These are phyloP conservation scores for Lepisosteus oculatus DNA, from an alignment of 2,113 vertebrate genomes.

Conservation along the genomic window DNA sequence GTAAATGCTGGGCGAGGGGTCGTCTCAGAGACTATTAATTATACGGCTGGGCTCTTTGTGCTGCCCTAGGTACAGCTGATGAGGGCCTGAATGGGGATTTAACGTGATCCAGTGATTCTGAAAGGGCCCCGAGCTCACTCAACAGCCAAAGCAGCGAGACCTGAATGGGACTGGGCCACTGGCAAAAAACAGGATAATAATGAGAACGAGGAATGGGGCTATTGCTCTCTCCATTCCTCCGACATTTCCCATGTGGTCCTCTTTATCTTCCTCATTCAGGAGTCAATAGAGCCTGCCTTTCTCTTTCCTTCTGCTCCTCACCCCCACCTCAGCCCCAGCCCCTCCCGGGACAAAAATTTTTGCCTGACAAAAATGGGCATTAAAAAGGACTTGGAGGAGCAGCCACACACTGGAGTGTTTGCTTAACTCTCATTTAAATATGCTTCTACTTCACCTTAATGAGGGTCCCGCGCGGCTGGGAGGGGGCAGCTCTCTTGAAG, in stretches of 20 bases:
- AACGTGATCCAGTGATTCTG: conserved; percentile 62
- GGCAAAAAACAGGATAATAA: not conserved
- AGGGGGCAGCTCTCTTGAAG: not conserved
- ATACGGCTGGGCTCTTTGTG: conserved; percentile 54
- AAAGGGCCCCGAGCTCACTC: conserved; percentile 41
- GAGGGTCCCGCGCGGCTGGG: conserved; percentile 28
- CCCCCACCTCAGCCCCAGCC: not conserved
- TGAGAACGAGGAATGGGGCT: conserved; percentile 1
- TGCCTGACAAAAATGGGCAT: not conserved
- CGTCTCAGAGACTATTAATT: conserved; percentile 42
- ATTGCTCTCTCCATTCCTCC: conserved; percentile 17
- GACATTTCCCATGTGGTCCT: conserved; percentile 55
- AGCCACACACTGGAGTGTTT: conserved; percentile 26
- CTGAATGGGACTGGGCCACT: not conserved
- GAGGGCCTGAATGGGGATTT: conserved; percentile 68
- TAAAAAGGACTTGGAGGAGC: conserved; percentile 18
- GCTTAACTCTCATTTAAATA: conserved; percentile 56
- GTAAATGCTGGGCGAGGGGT: conserved; percentile 60
- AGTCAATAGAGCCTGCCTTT: conserved; percentile 34
- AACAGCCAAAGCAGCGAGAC: not conserved
- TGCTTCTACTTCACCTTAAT: conserved; percentile 62
- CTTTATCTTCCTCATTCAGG: conserved; percentile 39
- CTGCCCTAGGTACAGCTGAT: conserved; percentile 46
- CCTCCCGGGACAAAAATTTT: not conserved
- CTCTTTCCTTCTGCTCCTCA: conserved; percentile 15